A percentile compares a stretch with the other conserved stretches of the same genome.
Conservation (phyloP, 1,140 invertebrate genomes). For the Drosophila parvula region DNA sequence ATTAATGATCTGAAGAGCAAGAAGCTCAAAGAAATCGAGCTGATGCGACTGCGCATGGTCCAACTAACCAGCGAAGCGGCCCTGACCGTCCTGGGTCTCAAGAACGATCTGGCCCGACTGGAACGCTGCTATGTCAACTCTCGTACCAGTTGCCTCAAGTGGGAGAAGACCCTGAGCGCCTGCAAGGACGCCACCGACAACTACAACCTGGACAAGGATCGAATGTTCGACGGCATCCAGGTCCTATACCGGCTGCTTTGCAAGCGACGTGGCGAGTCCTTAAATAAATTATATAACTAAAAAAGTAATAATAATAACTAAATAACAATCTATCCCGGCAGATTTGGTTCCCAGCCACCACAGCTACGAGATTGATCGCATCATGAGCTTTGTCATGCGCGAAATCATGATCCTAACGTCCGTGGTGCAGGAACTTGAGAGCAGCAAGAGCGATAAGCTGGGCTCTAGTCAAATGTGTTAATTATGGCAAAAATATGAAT, state of each 20-base stretch:
- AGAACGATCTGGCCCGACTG: slow-evolving; percentile 69
- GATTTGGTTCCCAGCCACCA: slow-evolving; percentile 33
- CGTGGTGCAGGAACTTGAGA: slow-evolving; percentile 46
- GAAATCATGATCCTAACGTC: slow-evolving; percentile 39
- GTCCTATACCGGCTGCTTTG: slow-evolving; percentile 59
- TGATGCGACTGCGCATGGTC: slow-evolving; percentile 66
- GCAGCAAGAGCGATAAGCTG: slow-evolving; percentile 17
- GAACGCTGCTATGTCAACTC: slow-evolving; percentile 68
- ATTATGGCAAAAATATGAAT: not conserved
- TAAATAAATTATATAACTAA: not conserved
- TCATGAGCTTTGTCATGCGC: slow-evolving; percentile 45
- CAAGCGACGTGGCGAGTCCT: slow-evolving; percentile 58
- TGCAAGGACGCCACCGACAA: slow-evolving; percentile 60
- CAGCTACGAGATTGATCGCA: slow-evolving; percentile 44
- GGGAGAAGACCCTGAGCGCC: slow-evolving; percentile 65
- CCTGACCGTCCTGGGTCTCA: slow-evolving; percentile 67
- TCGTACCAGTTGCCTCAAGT: slow-evolving; percentile 58
- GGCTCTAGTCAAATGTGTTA: slow-evolving; percentile 11
- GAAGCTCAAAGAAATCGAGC: slow-evolving; percentile 65
- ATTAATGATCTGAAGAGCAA: slow-evolving; percentile 54
- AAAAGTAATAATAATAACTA: not conserved
- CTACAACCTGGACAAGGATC: slow-evolving; percentile 61
- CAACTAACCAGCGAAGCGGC: slow-evolving; percentile 69
- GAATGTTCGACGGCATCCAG: slow-evolving; percentile 63
- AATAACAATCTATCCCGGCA: not conserved